Evolutionary conservation across 1,140 invertebrate genomes (phyloP), one percentile per base, ranked within the genome.

Genomic region (Glossosoma conforme): DNA sequence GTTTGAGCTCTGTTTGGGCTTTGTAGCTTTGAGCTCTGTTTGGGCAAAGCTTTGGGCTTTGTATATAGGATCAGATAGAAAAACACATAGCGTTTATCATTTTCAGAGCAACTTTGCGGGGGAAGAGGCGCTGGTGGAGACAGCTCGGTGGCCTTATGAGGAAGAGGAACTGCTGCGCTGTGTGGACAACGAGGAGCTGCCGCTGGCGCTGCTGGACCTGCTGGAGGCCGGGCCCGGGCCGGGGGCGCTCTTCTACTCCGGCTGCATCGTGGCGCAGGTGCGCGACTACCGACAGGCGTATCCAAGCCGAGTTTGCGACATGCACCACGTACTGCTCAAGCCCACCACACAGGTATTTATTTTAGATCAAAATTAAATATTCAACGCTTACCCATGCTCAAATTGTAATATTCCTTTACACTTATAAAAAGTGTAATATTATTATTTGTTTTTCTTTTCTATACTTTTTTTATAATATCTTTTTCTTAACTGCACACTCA

Each of bases 241-340:
- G 58, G 83, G 84, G 15, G 83, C 84, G 66, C 77, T 95, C 15
- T 96, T 93, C 73, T 93, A 95, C 64, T 87, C 84, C 57, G 92
- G 92, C 20, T 94, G 91, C 74, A 87, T 96, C 36, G 88, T 96
- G 62, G 86, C 85, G 54, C 89, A 96, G 79, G 81, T 97, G 54
- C 78, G 91, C 62, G 91, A 96, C 73, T 91, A 89, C 65, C 78
- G 91, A 57, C 84, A 89, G 68, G 77, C 81, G 52, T 84, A 83
- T 70, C 81, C 81, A 56, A 84, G 80, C 68, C 78, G 76, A 67
- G 66, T 77, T 60, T 84, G 82, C 72, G 84, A 86, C 74, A 81
- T 82, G 60, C 84, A 87, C 72, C 87, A 93, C 80, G 89, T 95
- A 49, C 75, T 96, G 52, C 78, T 96, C 45, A 85, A 85, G 69